A percentile compares a stretch with the other conserved stretches of the same genome.
Conservation (phyloP, 2,797 vertebrate species). For the Mormyrops boulengeri region DNA sequence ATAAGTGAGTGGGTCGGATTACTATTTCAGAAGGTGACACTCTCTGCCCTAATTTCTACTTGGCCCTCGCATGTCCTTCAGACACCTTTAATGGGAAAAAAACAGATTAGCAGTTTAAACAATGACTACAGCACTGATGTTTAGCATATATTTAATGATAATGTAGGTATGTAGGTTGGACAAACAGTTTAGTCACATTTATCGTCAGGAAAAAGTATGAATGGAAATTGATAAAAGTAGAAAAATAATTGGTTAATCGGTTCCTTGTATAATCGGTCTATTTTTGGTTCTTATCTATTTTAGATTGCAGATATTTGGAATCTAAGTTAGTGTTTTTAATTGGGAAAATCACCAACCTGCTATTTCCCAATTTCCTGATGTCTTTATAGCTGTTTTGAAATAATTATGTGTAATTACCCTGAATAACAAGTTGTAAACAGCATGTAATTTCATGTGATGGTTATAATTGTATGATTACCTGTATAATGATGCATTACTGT, state of each 20-base stretch:
- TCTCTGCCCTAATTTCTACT: background rate
- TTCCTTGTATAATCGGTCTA: background rate
- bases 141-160: background rate
- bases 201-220: background rate
- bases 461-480: background rate
- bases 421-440: background rate
- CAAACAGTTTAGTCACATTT: background rate
- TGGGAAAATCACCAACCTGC: background rate
- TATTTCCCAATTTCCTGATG: background rate
- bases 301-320: background rate
- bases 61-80: background rate
- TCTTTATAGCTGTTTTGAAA: background rate
- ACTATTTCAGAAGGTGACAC: background rate
- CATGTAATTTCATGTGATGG: conserved; percentile 39
- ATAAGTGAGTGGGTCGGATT: background rate
- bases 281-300: background rate
- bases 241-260: background rate
- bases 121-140: background rate
- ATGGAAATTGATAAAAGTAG: background rate
- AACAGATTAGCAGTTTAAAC: background rate
- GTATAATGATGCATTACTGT: background rate
- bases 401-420: background rate
- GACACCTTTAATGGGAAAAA: background rate
- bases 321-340: background rate
- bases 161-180: background rate